Evolutionary conservation across 1,140 invertebrate genomes (phyloP).

Genomic region (Bradysia coprophila): DNA sequence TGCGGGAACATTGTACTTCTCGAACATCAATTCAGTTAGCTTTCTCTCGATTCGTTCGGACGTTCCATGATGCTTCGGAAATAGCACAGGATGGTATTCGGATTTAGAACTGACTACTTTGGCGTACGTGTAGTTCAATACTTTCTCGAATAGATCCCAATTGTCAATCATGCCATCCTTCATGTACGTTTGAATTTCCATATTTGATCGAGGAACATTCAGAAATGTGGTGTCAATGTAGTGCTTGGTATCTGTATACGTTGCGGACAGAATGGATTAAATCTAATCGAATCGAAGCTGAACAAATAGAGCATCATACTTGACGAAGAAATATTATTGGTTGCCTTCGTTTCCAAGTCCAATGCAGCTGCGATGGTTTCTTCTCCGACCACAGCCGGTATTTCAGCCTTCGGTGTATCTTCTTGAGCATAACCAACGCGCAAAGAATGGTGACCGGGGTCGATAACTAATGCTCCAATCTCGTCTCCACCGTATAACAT

Average conservation of each 20-base stretch:
- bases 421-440: constrained; percentile 34
- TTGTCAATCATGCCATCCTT: constrained; percentile 93
- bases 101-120: constrained; percentile 70
- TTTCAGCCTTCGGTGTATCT: constrained; percentile 83
- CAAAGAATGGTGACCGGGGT: constrained; percentile 80
- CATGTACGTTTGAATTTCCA: constrained; percentile 74
- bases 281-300: too few species aligned
- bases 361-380: constrained; percentile 28
- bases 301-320: too few species aligned
- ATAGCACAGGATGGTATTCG: constrained; percentile 78
- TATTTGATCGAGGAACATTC: constrained; percentile 70
- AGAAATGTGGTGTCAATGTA: constrained; percentile 56
- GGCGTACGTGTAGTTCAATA: constrained; percentile 74
- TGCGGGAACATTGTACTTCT: constrained; percentile 90
- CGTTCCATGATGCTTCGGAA: constrained; percentile 91
- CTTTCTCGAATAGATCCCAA: constrained; percentile 90
- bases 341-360: constrained; percentile 40
- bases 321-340: constrained; percentile 28
- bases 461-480: constrained; percentile 93
- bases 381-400: constrained; percentile 64
- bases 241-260: too few species aligned
- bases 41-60: constrained; percentile 71
- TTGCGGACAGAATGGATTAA: constrained; percentile 1
- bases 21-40: constrained; percentile 85
- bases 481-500: constrained; percentile 87